phyloP scores from a whole-genome alignment of 1,140 invertebrate species.

The Sinella curviseta region DNA sequence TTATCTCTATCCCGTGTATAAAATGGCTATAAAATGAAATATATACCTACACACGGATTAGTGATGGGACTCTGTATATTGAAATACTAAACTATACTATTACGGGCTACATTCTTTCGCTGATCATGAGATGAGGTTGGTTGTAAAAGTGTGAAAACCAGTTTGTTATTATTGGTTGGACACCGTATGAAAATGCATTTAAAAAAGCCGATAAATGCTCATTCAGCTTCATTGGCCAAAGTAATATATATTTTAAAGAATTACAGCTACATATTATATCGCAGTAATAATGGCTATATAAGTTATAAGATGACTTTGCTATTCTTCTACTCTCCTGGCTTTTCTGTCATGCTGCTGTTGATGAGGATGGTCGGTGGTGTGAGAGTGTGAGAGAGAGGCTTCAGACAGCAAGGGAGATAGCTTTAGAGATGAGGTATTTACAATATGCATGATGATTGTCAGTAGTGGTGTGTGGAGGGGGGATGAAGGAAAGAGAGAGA shows the following conservation, averaged over 20 bases:
- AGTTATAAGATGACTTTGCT: not conserved
- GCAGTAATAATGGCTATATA: not conserved
- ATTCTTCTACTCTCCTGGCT: not conserved
- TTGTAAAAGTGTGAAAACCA: slow-evolving; percentile 22
- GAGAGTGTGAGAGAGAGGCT: too few species aligned
- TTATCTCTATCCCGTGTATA: not conserved
- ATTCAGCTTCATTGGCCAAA: not conserved
- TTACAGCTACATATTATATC: not conserved
- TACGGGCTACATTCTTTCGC: not conserved
- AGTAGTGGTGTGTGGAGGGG: not conserved
- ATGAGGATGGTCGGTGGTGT: too few species aligned
- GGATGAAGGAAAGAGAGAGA: not conserved
- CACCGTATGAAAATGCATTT: not conserved
- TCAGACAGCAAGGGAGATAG: too few species aligned
- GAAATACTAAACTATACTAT: not conserved
- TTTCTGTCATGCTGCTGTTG: not conserved
- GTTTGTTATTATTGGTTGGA: slow-evolving; percentile 16
- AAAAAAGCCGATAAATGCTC: not conserved
- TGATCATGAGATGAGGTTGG: not conserved
- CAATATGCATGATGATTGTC: not conserved
- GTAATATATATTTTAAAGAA: not conserved
- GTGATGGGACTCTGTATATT: not conserved
- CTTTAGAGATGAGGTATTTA: not conserved
- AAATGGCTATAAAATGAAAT: not conserved
- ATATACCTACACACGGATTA: not conserved